A percentile compares a stretch with the other conserved stretches of the same genome.
Evolutionary conservation across 2,888 invertebrate genomes (phyloP).

Genomic region (Rambutsinella grinnellia): DNA sequence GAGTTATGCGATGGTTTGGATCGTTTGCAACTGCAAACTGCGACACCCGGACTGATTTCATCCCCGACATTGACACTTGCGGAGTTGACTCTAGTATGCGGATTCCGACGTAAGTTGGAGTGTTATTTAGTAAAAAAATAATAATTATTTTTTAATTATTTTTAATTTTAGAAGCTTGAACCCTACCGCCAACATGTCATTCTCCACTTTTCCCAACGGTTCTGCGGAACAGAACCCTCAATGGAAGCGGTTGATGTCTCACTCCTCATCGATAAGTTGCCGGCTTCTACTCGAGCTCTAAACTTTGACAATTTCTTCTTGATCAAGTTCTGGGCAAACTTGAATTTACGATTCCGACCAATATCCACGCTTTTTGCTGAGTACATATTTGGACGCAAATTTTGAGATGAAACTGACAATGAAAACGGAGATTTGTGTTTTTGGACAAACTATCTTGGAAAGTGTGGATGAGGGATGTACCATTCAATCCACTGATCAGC

Average conservation of each 20-base stretch:
- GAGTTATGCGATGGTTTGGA: too few species aligned
- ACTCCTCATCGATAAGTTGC: constrained; percentile 23
- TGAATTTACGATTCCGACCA: neutral
- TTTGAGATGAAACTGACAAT: neutral
- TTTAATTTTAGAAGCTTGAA: too few species aligned
- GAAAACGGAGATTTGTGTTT: constrained; percentile 12
- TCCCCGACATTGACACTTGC: too few species aligned
- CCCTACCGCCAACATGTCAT: too few species aligned
- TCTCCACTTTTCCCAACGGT: too few species aligned
- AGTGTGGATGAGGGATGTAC: neutral
- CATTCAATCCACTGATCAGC: neutral
- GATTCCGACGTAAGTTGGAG: too few species aligned
- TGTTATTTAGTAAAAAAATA: too few species aligned
- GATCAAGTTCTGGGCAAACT: constrained; percentile 26
- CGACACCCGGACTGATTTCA: too few species aligned
- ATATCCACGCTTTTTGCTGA: neutral
- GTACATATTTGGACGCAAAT: neutral
- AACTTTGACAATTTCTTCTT: constrained; percentile 1
- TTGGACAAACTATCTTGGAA: constrained; percentile 11
- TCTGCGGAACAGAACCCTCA: too few species aligned
- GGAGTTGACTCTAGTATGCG: too few species aligned
- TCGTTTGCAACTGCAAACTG: too few species aligned
- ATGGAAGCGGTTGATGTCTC: neutral
- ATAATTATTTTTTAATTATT: too few species aligned
- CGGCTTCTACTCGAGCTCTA: neutral